Base-by-base conservation (phyloP, 1,140 invertebrate genomes). In the Microplitis mediator region DNA sequence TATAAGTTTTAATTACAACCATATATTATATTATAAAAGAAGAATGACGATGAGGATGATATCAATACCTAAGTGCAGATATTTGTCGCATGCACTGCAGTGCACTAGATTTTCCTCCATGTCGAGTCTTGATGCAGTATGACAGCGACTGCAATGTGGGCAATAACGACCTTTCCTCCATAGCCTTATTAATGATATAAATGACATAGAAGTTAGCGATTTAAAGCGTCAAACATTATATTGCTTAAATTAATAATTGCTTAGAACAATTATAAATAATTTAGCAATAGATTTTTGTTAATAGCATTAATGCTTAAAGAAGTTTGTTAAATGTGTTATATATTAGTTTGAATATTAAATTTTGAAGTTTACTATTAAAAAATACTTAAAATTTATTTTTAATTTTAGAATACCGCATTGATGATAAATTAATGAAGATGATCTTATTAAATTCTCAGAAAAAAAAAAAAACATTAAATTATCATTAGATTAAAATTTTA, bases 121-220 rank as follows among this genome's bases (percentile, higher is more conserved):
- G 80, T 88, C 87, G 80, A 87, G 83, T 77, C 86, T 82, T 82
- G 80, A 82, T 71, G 81, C 79, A 78, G 81, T 86, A 83, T 88
- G 87, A 82, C 86, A 88, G 80, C 88, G 87, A 79, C 85, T 85
- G 84, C 88, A 89, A 78, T 85, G 82, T 69, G 87, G 87, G 80
- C 88, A 89, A 84, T 87, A 89, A 74, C 87, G 86, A 78, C 88
- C 88, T 82, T 88, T 88, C 79, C 88, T 85, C 84, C 87, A 89
- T 61, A 88, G 82, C 81, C 88, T 88, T 87, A 76, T 86, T 85
- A 86, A 80, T 78, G 79, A 70, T 81, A 82, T 82, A 87, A 85
- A 87, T 75, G 81, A 85, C 83, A 75, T 84, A 77, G 75, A 79
- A 76, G 84, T 86, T 86, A 86, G 84, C 84, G 78, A 84, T 69